Conservation (phyloP, 2,888 invertebrate species). For the Limnephilus auricula region DNA sequence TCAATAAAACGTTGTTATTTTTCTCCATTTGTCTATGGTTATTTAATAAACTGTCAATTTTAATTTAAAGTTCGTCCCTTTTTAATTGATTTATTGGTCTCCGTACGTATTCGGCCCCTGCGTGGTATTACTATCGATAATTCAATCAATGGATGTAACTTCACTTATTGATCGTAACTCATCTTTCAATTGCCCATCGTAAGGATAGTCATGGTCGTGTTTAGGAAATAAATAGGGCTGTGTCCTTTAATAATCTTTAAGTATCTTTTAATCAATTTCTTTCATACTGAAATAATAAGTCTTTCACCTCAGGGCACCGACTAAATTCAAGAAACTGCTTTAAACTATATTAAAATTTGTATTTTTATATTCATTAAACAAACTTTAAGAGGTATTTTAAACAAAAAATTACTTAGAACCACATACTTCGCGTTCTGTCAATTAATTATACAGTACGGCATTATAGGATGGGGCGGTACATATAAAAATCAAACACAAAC, state of each 20-base stretch:
- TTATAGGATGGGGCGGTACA: no score
- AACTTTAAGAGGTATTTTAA: no score
- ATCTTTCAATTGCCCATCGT: constrained; percentile 60
- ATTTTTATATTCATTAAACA: no score
- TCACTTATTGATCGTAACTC: constrained; percentile 60
- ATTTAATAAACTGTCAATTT: constrained; percentile 66
- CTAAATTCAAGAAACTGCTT: not conserved
- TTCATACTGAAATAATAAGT: not conserved
- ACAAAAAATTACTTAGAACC: no score
- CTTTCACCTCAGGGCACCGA: not conserved
- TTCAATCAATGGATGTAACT: constrained; percentile 64
- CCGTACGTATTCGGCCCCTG: constrained; percentile 47
- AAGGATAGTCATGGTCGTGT: constrained; percentile 10
- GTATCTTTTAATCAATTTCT: not conserved
- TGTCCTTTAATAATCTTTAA: not conserved
- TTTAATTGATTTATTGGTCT: constrained; percentile 66
- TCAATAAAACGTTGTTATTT: constrained; percentile 60
- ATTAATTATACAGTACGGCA: no score
- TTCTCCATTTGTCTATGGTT: constrained; percentile 47
- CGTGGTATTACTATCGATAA: constrained; percentile 63
- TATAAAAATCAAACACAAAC: no score
- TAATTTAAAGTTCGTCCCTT: constrained; percentile 66
- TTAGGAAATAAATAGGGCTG: constrained; percentile 3
- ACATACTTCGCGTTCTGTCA: no score
- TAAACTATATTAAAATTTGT: no score